These are phyloP conservation scores for Trimorus sp. DNA, from an alignment of 2,888 invertebrate genomes.

Conservation along the genomic window DNA sequence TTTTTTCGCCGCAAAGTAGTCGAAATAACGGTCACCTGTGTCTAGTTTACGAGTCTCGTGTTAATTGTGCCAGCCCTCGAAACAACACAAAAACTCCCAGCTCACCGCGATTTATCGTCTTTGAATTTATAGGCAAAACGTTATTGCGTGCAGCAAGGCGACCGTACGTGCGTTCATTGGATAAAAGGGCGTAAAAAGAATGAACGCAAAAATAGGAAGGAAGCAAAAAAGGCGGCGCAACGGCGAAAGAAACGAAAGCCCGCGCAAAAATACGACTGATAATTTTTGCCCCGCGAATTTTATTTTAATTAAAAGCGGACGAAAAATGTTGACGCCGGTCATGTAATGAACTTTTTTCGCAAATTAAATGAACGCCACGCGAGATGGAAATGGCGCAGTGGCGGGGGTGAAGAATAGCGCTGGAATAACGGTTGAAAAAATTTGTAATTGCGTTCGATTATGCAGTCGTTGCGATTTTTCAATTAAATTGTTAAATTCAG, in stretches of 20 bases:
- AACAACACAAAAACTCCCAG: constrained; percentile 55
- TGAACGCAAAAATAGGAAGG: constrained; percentile 11
- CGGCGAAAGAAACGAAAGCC: constrained; percentile 12
- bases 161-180: constrained; percentile 56
- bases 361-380: constrained; percentile 21
- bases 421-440: too few species aligned
- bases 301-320: constrained; percentile 53
- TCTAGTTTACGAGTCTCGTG: constrained; percentile 70
- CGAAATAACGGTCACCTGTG: constrained; percentile 69
- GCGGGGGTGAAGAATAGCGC: too few species aligned
- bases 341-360: constrained; percentile 48
- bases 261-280: constrained; percentile 17
- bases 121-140: constrained; percentile 66
- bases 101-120: constrained; percentile 68
- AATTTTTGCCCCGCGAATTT: constrained; percentile 46
- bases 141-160: constrained; percentile 64
- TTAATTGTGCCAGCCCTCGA: constrained; percentile 72
- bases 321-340: constrained; percentile 48
- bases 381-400: not conserved
- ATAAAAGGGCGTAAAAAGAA: constrained; percentile 47
- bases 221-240: not conserved
- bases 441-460: too few species aligned
- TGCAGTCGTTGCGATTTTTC: too few species aligned
- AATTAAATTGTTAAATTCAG: too few species aligned
- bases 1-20: constrained; percentile 56